Evolutionary conservation across 2,113 vertebrate genomes (phyloP).

Genomic region (Notiomystis cincta): DNA sequence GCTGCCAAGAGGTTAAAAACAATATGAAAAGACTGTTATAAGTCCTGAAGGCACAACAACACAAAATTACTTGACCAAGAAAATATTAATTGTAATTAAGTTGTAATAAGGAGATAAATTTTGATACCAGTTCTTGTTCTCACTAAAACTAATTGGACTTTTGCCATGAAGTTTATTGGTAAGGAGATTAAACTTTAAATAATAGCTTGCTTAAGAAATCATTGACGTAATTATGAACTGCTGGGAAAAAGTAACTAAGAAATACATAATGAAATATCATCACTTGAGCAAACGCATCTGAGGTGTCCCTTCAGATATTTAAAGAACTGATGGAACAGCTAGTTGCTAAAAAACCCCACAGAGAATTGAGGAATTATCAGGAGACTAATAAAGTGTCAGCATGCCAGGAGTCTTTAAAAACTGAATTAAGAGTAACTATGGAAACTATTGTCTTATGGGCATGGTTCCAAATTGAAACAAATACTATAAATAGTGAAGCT

Average conservation of each 20-base stretch:
- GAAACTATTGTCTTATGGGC: background rate
- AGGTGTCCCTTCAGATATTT: constrained; percentile 5
- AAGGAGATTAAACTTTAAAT: constrained; percentile 27
- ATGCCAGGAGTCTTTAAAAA: constrained; percentile 6
- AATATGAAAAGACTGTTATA: background rate
- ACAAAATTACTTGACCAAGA: background rate
- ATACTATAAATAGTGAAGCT: background rate
- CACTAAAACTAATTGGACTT: background rate
- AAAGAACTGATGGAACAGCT: background rate
- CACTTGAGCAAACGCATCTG: background rate
- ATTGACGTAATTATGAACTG: constrained; percentile 17
- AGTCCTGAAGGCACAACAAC: background rate
- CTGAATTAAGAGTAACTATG: constrained; percentile 11
- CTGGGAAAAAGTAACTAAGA: constrained; percentile 9
- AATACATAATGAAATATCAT: constrained; percentile 7
- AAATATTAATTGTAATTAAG: constrained; percentile 6
- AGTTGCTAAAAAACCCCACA: background rate
- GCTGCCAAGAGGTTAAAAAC: background rate
- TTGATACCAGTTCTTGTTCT: background rate
- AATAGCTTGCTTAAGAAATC: constrained; percentile 31
- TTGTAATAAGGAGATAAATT: background rate
- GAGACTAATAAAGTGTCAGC: background rate
- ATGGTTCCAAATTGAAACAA: background rate
- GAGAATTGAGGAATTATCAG: constrained; percentile 9
- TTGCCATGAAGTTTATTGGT: constrained; percentile 10